Evolutionary conservation across 2,888 invertebrate genomes (phyloP).

Genomic region (Oligia fasciuncula): DNA sequence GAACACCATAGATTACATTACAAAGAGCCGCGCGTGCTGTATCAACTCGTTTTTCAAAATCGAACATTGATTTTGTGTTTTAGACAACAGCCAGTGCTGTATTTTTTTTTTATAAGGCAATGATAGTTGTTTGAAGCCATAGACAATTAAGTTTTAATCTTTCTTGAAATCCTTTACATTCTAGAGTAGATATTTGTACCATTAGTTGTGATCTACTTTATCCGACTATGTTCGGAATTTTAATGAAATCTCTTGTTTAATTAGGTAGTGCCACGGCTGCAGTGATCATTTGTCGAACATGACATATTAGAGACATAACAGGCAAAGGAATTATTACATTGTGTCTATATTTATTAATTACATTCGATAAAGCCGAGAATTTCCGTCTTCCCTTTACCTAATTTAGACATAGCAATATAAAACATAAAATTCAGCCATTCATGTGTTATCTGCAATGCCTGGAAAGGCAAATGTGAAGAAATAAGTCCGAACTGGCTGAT

Average conservation of each 20-base stretch:
- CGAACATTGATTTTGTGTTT: conserved; percentile 39
- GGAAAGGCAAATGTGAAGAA: not conserved
- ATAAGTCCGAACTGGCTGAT: not conserved
- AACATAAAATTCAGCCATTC: conserved; percentile 11
- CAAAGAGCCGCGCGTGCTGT: conserved; percentile 46
- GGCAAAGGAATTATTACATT: conserved; percentile 54
- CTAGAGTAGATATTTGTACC: not conserved
- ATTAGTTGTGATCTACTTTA: conserved; percentile 47
- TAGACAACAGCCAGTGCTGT: conserved; percentile 13
- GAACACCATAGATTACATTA: conserved; percentile 54
- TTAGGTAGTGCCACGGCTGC: conserved; percentile 38
- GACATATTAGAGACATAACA: conserved; percentile 49
- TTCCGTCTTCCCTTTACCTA: conserved; percentile 21
- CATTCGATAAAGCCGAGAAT: conserved; percentile 19
- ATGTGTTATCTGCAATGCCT: conserved; percentile 1
- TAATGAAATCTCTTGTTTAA: conserved; percentile 54
- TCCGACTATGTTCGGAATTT: conserved; percentile 40
- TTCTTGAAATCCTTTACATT: conserved; percentile 27
- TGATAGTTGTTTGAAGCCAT: not conserved
- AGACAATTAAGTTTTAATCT: not conserved
- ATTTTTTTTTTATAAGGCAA: conserved; percentile 20
- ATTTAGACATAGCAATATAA: conserved; percentile 37
- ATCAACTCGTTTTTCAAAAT: conserved; percentile 38
- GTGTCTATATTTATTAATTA: conserved; percentile 49
- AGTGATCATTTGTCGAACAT: conserved; percentile 60